Evolutionary conservation across 2,113 vertebrate species (phyloP), one percentile per base, ranked within the genome.

Genomic region (Onychostruthus taczanowskii): DNA sequence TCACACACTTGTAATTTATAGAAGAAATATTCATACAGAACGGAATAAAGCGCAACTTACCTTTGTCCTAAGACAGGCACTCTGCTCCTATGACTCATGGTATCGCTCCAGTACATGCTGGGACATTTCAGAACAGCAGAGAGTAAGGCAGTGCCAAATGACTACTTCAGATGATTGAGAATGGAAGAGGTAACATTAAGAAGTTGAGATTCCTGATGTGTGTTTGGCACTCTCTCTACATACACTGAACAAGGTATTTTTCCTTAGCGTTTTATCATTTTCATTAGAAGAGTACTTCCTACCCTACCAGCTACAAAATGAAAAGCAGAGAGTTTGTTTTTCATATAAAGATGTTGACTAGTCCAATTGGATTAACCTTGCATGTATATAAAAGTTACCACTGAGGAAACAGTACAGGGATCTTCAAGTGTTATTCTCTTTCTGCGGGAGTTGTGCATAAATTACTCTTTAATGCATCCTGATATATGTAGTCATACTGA

Each of bases 151-250:
- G 74, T 93, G 95, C 91, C 39, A 93, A 95, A 90, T 11, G 16
- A 93, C 93, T 95, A 94, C 87, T 98, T 96, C 86, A 89, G 90
- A 91, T 92, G 93, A 96, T 82, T 96, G 79, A 96, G 91, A 97
- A 95, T 50, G 96, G 84, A 86, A 97, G 86, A 94, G 89, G 78
- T 96, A 96, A 96, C 90, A 78, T 94, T 72, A 93, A 76, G 86
- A 96, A 88, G 77, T 39, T 83, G 80, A 96, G 96, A 97, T 94
- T 95, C 96, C 96, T 96, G 87, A 96, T 89, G 93, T 80, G 83
- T 86, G 83, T 96, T 98, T 97, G 97, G 97, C 97, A 97, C 95
- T 90, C 95, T 93, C 92, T 93, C 93, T 87, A 61, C 64, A 94
- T 78, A 83, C 53, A 62, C 80, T 84, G 87, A 94, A 93, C 59